Conservation (phyloP, 92 coral and sea anemone species). For the Scolanthus callimorphus region DNA sequence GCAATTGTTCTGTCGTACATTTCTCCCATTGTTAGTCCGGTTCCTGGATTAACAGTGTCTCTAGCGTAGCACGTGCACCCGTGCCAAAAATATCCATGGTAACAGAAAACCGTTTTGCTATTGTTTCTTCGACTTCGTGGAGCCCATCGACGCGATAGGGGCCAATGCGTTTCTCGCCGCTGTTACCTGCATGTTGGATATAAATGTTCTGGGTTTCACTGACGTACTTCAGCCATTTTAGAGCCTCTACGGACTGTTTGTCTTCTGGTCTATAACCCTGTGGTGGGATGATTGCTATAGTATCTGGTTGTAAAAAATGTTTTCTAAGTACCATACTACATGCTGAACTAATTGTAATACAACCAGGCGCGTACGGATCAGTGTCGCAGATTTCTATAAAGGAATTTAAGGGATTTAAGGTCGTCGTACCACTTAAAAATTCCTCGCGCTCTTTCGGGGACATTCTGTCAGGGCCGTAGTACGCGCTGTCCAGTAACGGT, state of each 20-base stretch:
- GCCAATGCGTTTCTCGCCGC: background rate
- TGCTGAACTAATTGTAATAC: background rate
- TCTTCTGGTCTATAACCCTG: background rate
- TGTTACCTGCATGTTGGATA: background rate
- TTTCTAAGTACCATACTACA: background rate
- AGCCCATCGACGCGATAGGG: background rate
- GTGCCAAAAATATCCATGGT: conserved; percentile 23
- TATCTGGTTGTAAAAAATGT: background rate
- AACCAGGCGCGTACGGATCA: background rate
- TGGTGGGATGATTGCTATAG: background rate
- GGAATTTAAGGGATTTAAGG: no score
- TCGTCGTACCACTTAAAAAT: no score
- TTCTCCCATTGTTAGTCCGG: conserved; percentile 11
- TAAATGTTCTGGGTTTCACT: no score
- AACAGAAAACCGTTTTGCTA: conserved; percentile 27
- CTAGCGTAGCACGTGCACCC: conserved; percentile 10
- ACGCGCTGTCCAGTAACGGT: background rate
- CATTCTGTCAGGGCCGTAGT: background rate
- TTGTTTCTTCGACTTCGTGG: background rate
- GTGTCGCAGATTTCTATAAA: no score
- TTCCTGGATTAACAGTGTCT: conserved; percentile 4
- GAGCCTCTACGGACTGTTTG: background rate
- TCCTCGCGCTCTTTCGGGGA: no score
- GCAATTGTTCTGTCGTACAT: no score
- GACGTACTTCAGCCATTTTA: background rate